phyloP scores from a whole-genome alignment of 2,113 vertebrate genomes.

The Baryphthengus martii region DNA sequence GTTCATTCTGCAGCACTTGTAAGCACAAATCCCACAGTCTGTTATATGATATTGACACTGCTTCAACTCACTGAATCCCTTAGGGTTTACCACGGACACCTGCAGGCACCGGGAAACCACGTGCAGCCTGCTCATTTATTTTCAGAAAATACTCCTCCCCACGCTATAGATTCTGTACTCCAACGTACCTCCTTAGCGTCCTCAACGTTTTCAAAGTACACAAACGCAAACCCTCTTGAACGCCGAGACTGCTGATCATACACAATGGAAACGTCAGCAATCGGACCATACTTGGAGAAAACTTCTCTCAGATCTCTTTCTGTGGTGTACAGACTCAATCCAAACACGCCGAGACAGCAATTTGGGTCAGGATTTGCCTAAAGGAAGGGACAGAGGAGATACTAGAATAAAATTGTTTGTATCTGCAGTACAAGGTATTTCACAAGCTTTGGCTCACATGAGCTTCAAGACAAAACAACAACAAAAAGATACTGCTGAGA shows the following conservation, averaged over 20 bases:
- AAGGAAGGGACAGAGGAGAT: neutral
- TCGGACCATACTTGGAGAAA: constrained; percentile 94
- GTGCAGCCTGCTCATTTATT: neutral
- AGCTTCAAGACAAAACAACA: neutral
- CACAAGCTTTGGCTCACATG: neutral
- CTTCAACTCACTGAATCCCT: neutral
- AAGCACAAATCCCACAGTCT: rapidly evolving
- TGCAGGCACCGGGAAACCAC: neutral
- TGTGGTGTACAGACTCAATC: constrained; percentile 93
- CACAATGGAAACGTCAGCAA: constrained; percentile 90
- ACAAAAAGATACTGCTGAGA: neutral
- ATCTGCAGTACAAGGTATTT: neutral
- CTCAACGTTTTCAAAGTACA: constrained; percentile 92
- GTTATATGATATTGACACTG: neutral
- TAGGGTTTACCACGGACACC: neutral
- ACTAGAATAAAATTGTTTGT: neutral
- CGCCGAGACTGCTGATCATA: constrained; percentile 95
- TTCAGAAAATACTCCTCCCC: neutral
- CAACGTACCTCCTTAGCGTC: constrained; percentile 89
- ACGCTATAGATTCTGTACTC: neutral
- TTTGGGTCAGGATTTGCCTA: constrained; percentile 96
- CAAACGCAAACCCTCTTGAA: constrained; percentile 93
- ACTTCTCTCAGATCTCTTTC: constrained; percentile 94
- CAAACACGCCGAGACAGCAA: constrained; percentile 93
- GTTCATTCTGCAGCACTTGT: neutral